Evolutionary conservation across 1,140 invertebrate genomes (phyloP), one percentile per base, ranked within the genome.

Genomic region (Drosophila subobscura): DNA sequence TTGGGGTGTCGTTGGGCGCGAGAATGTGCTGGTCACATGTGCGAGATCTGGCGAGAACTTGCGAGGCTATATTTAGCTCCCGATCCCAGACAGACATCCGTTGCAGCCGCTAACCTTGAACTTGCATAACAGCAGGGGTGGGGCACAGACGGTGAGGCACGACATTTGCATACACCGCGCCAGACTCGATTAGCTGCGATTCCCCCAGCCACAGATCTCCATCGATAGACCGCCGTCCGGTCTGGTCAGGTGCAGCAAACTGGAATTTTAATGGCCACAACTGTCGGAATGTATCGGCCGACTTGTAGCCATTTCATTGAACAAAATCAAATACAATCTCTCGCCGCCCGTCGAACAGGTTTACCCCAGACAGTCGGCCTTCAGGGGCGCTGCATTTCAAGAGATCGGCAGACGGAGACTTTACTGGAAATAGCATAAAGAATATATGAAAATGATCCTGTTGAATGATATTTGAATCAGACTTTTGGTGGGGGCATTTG

Each of bases 161-260:
- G 8, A 3, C 29, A 71, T 85, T 86, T 80, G 77, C 80, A 85
- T 85, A 59, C 29, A 10, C 51, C 10, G 25, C 50, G 68, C 33
- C 54, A 60, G 27, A 16, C 23, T 54, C 37, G 27, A 68, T 47
- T 68, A 65, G 33, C 40, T 42, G 20, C 50, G 40, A 46, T 10
- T 63, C 12, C 22, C 49, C 29, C 8, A 55, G 14, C 44, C 8
- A 10, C 44, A 45, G 14, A 45, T 2, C 6, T 22, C 40, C 10
- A 16, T 16, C 20, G 25, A 49, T 27, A 65, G 65, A 45, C 44
- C 50, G 27, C 25, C 56, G 64, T 67, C 50, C 76, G 76, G 81
- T 79, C 50, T 79, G 79, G 81, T 79, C 78, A 79, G 72, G 68
- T 80, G 73, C 67, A 80, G 49, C 14, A 77, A 86, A 77, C 77